Conservation (phyloP, 2,888 invertebrate species). For the Xestoiulus laeticollis region DNA sequence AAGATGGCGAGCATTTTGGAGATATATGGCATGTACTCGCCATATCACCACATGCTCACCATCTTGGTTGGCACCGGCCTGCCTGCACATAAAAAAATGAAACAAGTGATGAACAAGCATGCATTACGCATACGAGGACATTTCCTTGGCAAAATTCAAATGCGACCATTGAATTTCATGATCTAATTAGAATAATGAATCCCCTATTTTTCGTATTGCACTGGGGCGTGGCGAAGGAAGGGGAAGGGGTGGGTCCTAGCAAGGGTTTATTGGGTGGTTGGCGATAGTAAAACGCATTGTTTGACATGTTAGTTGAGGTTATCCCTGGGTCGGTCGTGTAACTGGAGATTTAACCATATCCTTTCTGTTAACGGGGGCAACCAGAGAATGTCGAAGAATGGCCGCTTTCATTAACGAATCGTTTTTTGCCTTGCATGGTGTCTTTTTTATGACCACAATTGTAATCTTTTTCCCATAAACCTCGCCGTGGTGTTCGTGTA, state of each 20-base stretch:
- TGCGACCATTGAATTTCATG: not conserved
- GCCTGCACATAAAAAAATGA: no score
- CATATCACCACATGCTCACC: not conserved
- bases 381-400: not conserved
- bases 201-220: not conserved
- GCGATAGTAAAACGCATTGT: not conserved
- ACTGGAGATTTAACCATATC: constrained; percentile 20
- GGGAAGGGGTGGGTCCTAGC: not conserved
- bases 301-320: not conserved
- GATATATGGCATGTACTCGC: not conserved
- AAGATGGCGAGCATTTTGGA: no score
- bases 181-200: constrained; percentile 20
- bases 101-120: not conserved
- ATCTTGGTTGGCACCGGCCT: no score
- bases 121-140: not conserved
- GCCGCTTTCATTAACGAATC: not conserved
- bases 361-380: constrained; percentile 19
- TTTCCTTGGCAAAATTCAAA: constrained; percentile 18
- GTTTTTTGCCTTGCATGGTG: not conserved
- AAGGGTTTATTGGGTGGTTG: not conserved
- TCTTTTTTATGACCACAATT: constrained; percentile 3
- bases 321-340: not conserved
- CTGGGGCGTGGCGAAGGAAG: constrained; percentile 5
- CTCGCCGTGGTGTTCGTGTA: constrained; percentile 8
- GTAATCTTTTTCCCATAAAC: constrained; percentile 26